Percentiles rank a stretch among this genome's conserved stretches.
Conservation (phyloP, 2,888 invertebrate genomes). For the Lepetodrilus schrolli region DNA sequence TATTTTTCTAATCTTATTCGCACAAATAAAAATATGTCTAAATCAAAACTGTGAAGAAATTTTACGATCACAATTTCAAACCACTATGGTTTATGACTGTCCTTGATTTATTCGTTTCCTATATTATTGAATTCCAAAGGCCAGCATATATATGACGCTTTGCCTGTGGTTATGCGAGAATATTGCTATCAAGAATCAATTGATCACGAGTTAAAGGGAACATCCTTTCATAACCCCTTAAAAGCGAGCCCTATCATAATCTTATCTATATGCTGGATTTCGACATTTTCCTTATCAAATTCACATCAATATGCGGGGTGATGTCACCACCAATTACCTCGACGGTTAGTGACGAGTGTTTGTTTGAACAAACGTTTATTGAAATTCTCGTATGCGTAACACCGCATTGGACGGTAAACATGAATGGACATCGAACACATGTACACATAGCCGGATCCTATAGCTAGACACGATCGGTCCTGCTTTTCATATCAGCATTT, state of each 20-base stretch:
- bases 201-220: slow-evolving; percentile 21
- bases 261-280: background rate
- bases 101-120: too few relatives aligned
- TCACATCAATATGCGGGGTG: slow-evolving; percentile 1
- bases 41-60: too few relatives aligned
- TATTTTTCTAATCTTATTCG: too few relatives aligned
- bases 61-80: too few relatives aligned
- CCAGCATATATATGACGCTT: too few relatives aligned
- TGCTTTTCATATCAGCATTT: background rate
- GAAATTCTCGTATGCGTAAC: background rate
- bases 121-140: too few relatives aligned
- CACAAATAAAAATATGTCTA: too few relatives aligned
- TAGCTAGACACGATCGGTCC: background rate
- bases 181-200: slow-evolving; percentile 14
- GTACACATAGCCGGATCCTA: background rate
- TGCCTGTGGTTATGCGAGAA: too few relatives aligned
- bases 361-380: slow-evolving; percentile 9
- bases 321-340: background rate
- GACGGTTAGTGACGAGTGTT: background rate
- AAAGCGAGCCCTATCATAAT: background rate
- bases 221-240: slow-evolving; percentile 13
- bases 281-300: slow-evolving; percentile 6
- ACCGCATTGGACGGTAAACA: background rate
- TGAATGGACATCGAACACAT: background rate
- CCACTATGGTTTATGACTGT: too few relatives aligned